Conservation (phyloP, 2,888 invertebrate genomes). For the Cephalotes varians region DNA sequence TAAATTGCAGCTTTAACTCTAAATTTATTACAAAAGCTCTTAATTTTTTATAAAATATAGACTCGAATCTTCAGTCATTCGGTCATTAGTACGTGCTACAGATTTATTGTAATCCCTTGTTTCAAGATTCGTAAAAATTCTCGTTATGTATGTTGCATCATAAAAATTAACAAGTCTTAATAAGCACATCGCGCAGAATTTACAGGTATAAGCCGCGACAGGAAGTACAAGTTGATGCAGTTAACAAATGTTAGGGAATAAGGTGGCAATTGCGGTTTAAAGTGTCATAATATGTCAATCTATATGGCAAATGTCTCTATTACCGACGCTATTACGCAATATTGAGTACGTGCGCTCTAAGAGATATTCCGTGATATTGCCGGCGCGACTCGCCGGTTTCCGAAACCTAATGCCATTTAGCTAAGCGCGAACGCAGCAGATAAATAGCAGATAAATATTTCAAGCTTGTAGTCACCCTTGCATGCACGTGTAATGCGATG, state of each 20-base stretch:
- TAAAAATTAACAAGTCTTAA: conserved; percentile 22
- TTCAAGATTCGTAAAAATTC: not conserved
- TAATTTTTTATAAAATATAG: not conserved
- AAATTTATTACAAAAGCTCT: not conserved
- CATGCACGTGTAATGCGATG: conserved; percentile 3
- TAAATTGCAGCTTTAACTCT: not conserved
- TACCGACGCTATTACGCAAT: conserved; percentile 26
- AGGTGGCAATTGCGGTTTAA: conserved; percentile 21
- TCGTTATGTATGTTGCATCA: not conserved
- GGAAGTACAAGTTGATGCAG: conserved; percentile 7
- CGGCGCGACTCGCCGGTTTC: conserved; percentile 3
- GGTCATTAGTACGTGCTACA: not conserved
- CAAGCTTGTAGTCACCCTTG: conserved; percentile 7
- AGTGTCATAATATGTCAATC: conserved; percentile 13
- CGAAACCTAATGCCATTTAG: conserved; percentile 30
- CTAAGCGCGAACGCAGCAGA: conserved; percentile 22
- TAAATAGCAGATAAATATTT: conserved; percentile 38
- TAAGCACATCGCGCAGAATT: not conserved
- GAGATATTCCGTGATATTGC: conserved; percentile 18
- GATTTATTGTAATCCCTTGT: not conserved
- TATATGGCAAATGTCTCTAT: conserved; percentile 32
- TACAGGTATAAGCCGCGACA: conserved; percentile 1
- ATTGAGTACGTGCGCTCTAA: not conserved
- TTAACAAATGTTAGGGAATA: conserved; percentile 24
- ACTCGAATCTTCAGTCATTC: not conserved